These are phyloP conservation scores for Ceratitis capitata DNA, from an alignment of 1,140 invertebrate genomes.

Conservation along the genomic window DNA sequence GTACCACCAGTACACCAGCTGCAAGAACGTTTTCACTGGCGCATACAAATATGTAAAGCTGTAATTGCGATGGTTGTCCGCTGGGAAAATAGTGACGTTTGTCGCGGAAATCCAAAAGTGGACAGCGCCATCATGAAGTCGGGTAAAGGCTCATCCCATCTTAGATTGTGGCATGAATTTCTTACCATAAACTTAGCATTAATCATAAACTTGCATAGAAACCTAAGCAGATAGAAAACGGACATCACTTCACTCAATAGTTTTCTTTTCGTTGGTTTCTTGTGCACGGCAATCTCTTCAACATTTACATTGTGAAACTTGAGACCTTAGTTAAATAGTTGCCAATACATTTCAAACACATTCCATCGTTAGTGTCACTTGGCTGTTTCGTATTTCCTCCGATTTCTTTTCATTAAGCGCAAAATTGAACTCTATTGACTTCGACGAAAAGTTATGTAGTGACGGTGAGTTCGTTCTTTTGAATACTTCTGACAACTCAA, in stretches of 20 bases:
- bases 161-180: too few relatives aligned
- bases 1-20: constrained; percentile 39
- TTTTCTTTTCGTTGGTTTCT: too few relatives aligned
- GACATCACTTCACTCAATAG: too few relatives aligned
- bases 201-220: too few relatives aligned
- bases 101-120: not conserved
- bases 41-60: constrained; percentile 17
- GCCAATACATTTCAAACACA: constrained; percentile 14
- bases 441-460: not conserved
- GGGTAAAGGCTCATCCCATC: too few relatives aligned
- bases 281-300: not conserved
- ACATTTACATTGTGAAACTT: not conserved
- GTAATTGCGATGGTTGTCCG: not conserved
- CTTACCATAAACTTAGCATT: too few relatives aligned
- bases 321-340: not conserved
- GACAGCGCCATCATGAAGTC: not conserved
- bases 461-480: not conserved
- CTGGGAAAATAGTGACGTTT: not conserved
- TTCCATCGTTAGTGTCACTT: not conserved
- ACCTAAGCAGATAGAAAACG: too few relatives aligned
- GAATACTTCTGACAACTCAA: not conserved
- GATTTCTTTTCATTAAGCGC: not conserved
- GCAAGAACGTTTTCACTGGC: constrained; percentile 31
- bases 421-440: not conserved
- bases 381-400: not conserved